Evolutionary conservation across 2,888 invertebrate genomes (phyloP), one percentile per base, ranked within the genome.

Genomic region (Abrostola triplasia): DNA sequence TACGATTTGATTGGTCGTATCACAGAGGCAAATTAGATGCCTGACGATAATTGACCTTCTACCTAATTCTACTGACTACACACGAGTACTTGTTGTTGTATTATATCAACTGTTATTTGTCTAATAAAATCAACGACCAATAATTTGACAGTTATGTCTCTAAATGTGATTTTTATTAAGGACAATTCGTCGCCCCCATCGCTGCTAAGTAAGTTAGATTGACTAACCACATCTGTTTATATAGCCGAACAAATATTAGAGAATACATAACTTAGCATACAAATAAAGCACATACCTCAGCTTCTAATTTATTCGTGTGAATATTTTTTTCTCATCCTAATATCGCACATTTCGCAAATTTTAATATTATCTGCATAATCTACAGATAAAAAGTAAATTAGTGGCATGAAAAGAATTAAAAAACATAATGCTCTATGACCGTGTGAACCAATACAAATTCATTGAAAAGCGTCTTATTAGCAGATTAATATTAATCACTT

Each of bases 141-240:
- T 74, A 69, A 76, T 76, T 57, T 70, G 77, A 76, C 76, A 77
- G 73, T 71, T 74, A 81, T 82, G 89, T 77, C 67, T 57, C 77
- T 74, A 85, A 93, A 93, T 93, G 90, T 91, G 92, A 91, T 90
- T 93, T 93, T 92, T 88, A 93, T 92, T 92, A 84, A 84, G 75
- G 76, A 78, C 89, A 90, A 92, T 92, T 92, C 87, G 83, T 89
- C 85, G 91, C 92, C 93, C 93, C 90, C 89, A 91, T 92, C 84
- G 73, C 71, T 66, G 68, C 79, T 82, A 88, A 90, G 84, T 87
- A 88, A 87, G 79, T 85, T 86, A 85, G 84, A 91, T 89, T 90
- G 88, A 84, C 81, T 81, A 83, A 83, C 52, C 54, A 51, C 64
- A 67, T 61, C 64, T 77, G 73, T 73, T 53, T 67, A 53, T 59